Evolutionary conservation across 2,113 vertebrate species (phyloP).

Genomic region (Tupaia chinensis): DNA sequence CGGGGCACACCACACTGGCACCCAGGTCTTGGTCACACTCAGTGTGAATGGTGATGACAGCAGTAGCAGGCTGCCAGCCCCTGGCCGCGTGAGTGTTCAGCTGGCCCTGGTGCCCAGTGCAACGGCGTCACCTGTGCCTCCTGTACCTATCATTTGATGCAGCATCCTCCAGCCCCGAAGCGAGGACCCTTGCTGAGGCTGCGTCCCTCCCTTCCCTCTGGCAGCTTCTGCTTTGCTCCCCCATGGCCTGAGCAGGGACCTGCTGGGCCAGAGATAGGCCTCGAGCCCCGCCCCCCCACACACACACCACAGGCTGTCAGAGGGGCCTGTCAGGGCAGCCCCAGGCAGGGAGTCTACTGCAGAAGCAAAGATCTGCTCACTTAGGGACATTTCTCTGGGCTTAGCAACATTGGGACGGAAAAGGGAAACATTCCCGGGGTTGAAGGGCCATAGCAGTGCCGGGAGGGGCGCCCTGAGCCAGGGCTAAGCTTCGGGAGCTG

Average conservation of each 20-base stretch:
- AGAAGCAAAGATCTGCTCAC: constrained; percentile 77
- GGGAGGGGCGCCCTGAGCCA: constrained; percentile 33
- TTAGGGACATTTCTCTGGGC: constrained; percentile 74
- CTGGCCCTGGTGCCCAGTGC: too few relatives aligned
- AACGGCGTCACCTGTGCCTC: too few relatives aligned
- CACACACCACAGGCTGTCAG: background rate
- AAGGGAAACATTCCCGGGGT: constrained; percentile 67
- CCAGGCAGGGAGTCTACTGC: constrained; percentile 27
- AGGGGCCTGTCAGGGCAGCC: fast-evolving
- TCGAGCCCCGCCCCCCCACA: too few relatives aligned
- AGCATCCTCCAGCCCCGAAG: too few relatives aligned
- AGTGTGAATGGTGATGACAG: too few relatives aligned
- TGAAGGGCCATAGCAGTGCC: background rate
- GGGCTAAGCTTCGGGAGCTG: constrained; percentile 78
- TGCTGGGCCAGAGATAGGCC: background rate
- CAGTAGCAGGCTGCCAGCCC: too few relatives aligned
- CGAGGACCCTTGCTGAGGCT: too few relatives aligned
- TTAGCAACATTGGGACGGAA: constrained; percentile 71
- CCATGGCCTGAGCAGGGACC: background rate
- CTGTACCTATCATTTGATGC: too few relatives aligned
- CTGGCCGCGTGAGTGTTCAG: too few relatives aligned
- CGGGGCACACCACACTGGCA: too few relatives aligned
- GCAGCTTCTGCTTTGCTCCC: background rate
- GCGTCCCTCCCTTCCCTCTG: too few relatives aligned
- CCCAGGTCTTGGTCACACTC: too few relatives aligned